Evolutionary conservation across 2,797 vertebrate genomes (phyloP).

Genomic region (Sebastolobus altivelis): DNA sequence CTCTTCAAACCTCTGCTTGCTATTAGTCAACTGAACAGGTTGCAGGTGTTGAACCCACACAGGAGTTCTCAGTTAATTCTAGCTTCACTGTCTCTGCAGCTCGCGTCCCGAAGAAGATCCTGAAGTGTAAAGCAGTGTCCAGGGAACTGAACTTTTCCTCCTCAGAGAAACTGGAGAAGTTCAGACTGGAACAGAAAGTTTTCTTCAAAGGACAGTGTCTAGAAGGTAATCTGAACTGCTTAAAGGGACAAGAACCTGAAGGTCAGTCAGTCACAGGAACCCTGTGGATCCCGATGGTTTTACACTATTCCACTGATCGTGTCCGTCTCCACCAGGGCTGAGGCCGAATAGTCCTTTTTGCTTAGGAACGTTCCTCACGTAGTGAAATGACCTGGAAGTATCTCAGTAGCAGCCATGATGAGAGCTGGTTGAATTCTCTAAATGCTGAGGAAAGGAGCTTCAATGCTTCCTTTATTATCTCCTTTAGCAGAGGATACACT

Average conservation of each 20-base stretch:
- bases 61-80: not conserved
- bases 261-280: not conserved
- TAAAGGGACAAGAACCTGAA: not conserved
- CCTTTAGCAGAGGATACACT: too few relatives aligned
- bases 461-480: too few relatives aligned
- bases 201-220: slow-evolving; percentile 99
- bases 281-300: not conserved
- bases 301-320: not conserved
- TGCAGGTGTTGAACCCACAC: not conserved
- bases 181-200: slow-evolving; percentile 98
- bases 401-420: too few relatives aligned
- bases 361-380: too few relatives aligned
- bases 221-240: slow-evolving; percentile 89
- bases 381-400: too few relatives aligned
- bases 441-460: too few relatives aligned
- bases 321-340: not conserved
- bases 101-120: slow-evolving; percentile 98
- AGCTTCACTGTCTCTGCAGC: slow-evolving; percentile 78
- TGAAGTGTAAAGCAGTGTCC: slow-evolving; percentile 98
- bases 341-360: too few relatives aligned
- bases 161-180: slow-evolving; percentile 98
- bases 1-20: not conserved
- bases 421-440: too few relatives aligned
- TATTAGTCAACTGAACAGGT: not conserved
- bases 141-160: slow-evolving; percentile 99